Conservation (phyloP, 2,113 vertebrate genomes). For the Channa maculata region DNA sequence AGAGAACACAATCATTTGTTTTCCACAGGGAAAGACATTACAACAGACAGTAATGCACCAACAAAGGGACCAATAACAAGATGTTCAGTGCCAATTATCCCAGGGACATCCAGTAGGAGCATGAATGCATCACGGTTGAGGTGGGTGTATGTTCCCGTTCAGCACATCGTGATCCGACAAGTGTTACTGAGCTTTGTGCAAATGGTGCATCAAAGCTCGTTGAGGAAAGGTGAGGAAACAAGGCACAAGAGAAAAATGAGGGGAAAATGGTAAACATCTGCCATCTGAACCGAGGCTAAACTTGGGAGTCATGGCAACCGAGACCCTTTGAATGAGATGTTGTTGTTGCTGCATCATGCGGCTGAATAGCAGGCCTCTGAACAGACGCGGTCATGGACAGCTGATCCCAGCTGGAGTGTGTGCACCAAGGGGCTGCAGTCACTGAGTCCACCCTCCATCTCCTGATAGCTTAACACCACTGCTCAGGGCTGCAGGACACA, state of each 20-base stretch:
- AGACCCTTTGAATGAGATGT: slow-evolving; percentile 57
- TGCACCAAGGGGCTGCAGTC: slow-evolving; percentile 1
- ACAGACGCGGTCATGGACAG: slow-evolving; percentile 12
- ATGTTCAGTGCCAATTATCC: slow-evolving; percentile 65
- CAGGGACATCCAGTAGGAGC: slow-evolving; percentile 50
- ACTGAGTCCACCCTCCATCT: slow-evolving; percentile 26
- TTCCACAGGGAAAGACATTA: slow-evolving; percentile 39
- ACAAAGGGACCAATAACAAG: slow-evolving; percentile 49
- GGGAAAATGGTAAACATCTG: slow-evolving; percentile 53
- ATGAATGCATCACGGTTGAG: slow-evolving; percentile 18
- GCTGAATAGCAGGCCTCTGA: slow-evolving; percentile 38
- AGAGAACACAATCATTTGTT: slow-evolving; percentile 47
- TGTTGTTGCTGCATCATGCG: slow-evolving; percentile 52
- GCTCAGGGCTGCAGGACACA: background rate
- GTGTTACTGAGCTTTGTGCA: slow-evolving; percentile 42
- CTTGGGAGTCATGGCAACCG: slow-evolving; percentile 76
- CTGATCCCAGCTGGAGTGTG: slow-evolving; percentile 26
- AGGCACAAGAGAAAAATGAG: slow-evolving; percentile 43
- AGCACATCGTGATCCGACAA: slow-evolving; percentile 56
- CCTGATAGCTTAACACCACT: slow-evolving; percentile 1
- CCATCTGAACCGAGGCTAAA: slow-evolving; percentile 28
- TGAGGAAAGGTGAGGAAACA: slow-evolving; percentile 33
- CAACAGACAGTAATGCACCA: slow-evolving; percentile 25
- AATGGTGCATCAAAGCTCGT: slow-evolving; percentile 34
- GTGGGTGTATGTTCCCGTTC: slow-evolving; percentile 48